phyloP scores from a whole-genome alignment of 2,113 vertebrate species.

The Rostratula benghalensis region DNA sequence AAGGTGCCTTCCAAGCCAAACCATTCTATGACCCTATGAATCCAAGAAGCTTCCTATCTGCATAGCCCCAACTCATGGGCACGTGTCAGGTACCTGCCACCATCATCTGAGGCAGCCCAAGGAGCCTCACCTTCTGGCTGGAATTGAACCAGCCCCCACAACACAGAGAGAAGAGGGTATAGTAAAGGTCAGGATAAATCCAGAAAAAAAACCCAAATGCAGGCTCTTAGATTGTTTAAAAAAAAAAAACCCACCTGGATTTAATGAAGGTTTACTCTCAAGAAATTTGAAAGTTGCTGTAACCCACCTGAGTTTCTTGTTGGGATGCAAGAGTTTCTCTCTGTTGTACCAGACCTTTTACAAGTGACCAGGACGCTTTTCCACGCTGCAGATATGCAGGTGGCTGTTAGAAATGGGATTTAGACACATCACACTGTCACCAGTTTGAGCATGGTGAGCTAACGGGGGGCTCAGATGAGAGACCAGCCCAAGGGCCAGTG shows the following conservation, averaged over 20 bases:
- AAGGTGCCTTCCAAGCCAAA: background rate
- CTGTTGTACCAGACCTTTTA: background rate
- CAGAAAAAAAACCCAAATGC: background rate
- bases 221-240: background rate
- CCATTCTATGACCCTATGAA: background rate
- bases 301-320: background rate
- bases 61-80: fast-evolving
- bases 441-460: background rate
- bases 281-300: background rate
- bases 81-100: background rate
- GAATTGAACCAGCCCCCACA: background rate
- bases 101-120: background rate
- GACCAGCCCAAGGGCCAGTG: background rate
- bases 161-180: background rate
- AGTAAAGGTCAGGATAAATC: background rate
- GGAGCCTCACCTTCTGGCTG: background rate
- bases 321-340: background rate
- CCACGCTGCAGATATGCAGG: background rate
- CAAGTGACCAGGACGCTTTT: background rate
- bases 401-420: background rate
- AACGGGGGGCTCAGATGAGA: background rate
- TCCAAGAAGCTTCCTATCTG: background rate
- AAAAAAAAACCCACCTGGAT: background rate
- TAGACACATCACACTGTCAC: background rate
- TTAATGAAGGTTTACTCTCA: background rate